phyloP scores from a whole-genome alignment of 2,797 vertebrate species.

The Rhinoraja longicauda region DNA sequence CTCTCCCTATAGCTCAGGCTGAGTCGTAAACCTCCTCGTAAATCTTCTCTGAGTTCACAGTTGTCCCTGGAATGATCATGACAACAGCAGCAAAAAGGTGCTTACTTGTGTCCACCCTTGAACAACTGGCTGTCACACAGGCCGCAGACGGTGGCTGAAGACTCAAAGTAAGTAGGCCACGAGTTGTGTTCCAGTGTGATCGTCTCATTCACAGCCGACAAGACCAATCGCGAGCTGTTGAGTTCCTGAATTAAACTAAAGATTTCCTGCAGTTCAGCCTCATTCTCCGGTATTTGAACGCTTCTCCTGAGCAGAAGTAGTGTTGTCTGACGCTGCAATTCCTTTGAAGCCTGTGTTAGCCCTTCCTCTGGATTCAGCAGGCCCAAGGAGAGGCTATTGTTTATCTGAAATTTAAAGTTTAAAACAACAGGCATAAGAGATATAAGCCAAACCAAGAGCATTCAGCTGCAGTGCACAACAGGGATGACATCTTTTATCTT shows the following conservation, averaged over 20 bases:
- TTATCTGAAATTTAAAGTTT: slow-evolving; percentile 36
- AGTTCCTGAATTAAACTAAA: slow-evolving; percentile 82
- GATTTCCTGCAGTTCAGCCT: slow-evolving; percentile 78
- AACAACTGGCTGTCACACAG: slow-evolving; percentile 82
- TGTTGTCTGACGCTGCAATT: slow-evolving; percentile 78
- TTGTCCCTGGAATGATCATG: no score
- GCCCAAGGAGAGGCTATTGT: neutral
- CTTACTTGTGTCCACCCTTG: slow-evolving; percentile 85
- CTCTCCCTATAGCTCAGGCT: no score
- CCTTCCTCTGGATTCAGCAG: slow-evolving; percentile 20
- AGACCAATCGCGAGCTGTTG: slow-evolving; percentile 74
- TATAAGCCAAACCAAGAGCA: neutral
- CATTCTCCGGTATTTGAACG: slow-evolving; percentile 84
- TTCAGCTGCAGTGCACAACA: neutral
- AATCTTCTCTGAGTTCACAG: no score
- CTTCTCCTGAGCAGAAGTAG: slow-evolving; percentile 77
- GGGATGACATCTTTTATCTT: neutral
- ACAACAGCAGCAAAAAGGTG: neutral
- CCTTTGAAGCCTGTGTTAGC: slow-evolving; percentile 20
- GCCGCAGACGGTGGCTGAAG: slow-evolving; percentile 75
- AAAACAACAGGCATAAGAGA: neutral
- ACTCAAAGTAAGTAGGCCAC: slow-evolving; percentile 90
- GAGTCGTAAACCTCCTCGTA: no score
- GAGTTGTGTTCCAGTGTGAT: slow-evolving; percentile 77
- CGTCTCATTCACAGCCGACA: slow-evolving; percentile 67